Evolutionary conservation across 2,797 vertebrate species (phyloP), one percentile per base, ranked within the genome.

Genomic region (Pelobates cultripes): DNA sequence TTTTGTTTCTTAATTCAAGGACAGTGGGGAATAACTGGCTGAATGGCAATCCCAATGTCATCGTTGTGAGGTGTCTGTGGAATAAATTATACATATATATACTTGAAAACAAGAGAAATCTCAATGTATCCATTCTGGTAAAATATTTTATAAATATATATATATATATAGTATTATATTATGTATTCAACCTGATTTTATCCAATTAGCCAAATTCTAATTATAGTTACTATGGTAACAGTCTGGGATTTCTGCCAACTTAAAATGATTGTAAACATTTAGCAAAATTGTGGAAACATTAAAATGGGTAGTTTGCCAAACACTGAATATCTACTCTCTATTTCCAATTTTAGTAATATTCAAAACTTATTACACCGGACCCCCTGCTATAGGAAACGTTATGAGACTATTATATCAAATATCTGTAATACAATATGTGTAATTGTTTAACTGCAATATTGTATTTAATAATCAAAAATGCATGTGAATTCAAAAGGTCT

Each of bases 211-310:
- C n/a, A 64, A 17, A 64, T 64, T n/a, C 61, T 64, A 8, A 17
- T 64, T 64, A 40, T 10, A 28, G 61, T 64, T 64, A 40, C 61
- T 64, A 64, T 64, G 14, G 61, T 64, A 64, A 64, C 61, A 40
- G 61, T 64, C 61, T 40, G 61, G 61, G 61, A 64, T 2, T 64
- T 40, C 61, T 28, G 61, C 61, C 61, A 64, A 40, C n/a, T 64
- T n/a, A 28, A 6, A 64, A 64, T 64, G 5, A 7, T 64, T 28
- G 61, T 64, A 64, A 64, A 64, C 14, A 40, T 64, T 64, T 64
- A 7, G 61, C 15, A 64, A 64, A 28, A 64, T 64, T 10, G 61
- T 14, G 7, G 61, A 28, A 64, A 64, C 61, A 40, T 64, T 64
- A 64, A 64, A 28, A 64, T 2, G 61, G n/a, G 17, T 64, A 28